Evolutionary conservation across 2,888 invertebrate genomes (phyloP), one percentile per base, ranked within the genome.

Genomic region (Caenorhabditis japonica): DNA sequence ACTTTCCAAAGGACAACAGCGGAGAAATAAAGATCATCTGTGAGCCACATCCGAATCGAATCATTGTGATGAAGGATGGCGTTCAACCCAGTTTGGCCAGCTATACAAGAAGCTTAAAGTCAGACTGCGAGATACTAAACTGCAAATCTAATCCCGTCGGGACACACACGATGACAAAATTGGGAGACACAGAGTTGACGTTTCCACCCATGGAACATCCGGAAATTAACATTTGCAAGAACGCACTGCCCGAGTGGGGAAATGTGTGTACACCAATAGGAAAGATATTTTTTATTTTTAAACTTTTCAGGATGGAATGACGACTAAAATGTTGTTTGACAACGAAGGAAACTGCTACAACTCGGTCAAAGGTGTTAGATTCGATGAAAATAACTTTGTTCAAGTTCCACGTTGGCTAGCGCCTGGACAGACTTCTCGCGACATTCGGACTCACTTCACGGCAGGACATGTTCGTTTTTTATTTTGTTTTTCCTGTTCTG

Each of bases 101-200:
- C 4, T 27, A 33, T 12, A 1, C 8, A 8, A 21, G 47, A 2
- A 43, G 56, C 33, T n/a, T 55, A 25, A 64, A 47, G 23, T 19
- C 39, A 17, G 64, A 64, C 33, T 64, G 64, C 34, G 64, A 64
- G 25, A 2, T 56, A 39, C 21, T 64, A 23, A 49, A 39, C 0
- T 64, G 64, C 47, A 56, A 55, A 0, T 0, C 3, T 19, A n/a
- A 46, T 0, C 19, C 43, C 12, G 27, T 10, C 12, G 44, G 5
- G 53, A 46, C 15, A 10, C 3, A 7, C 12, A 44, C 49, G 52
- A 52, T 13, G 13, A 23, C 25, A 13, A 25, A 3, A 19, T 19
- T 19, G 15, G 60, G 13, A n/a, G 25, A 17, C 13, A 12, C 43
- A 12, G 23, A 12, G 10, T 15, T 17, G 23, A 7, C 23, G 27